Conservation (phyloP, 2,888 invertebrate species). For the Electrophaes corylata region DNA sequence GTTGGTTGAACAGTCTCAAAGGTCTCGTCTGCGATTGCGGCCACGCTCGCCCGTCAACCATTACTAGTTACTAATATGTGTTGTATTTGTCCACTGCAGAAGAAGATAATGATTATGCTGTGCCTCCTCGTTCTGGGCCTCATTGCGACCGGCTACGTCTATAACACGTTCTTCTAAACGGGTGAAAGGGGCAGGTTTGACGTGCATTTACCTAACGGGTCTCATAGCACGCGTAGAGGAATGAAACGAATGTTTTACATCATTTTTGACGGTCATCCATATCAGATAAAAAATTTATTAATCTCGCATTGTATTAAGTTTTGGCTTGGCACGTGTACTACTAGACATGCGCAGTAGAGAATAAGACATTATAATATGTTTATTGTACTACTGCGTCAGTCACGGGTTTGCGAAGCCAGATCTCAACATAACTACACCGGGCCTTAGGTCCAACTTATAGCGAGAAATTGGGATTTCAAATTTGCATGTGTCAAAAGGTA, state of each 20-base stretch:
- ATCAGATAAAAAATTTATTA: constrained; percentile 44
- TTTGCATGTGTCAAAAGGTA: constrained; percentile 61
- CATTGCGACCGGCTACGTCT: constrained; percentile 85
- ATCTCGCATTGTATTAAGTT: constrained; percentile 34
- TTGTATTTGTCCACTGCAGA: constrained; percentile 88
- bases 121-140: constrained; percentile 92
- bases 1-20: constrained; percentile 3
- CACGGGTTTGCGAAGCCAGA: background rate
- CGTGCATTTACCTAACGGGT: constrained; percentile 45
- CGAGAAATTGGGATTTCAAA: constrained; percentile 53
- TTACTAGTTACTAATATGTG: constrained; percentile 71
- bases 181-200: constrained; percentile 79
- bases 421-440: constrained; percentile 6
- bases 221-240: constrained; percentile 36
- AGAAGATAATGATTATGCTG: constrained; percentile 97
- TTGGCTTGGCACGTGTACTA: constrained; percentile 8
- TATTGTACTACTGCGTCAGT: background rate
- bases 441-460: constrained; percentile 18
- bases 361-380: background rate
- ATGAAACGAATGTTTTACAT: constrained; percentile 32
- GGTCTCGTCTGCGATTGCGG: constrained; percentile 33
- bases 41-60: constrained; percentile 59
- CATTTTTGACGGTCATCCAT: constrained; percentile 38
- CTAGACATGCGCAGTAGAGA: background rate
- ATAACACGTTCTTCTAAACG: constrained; percentile 81